These are phyloP conservation scores for Isaurus tuberculatus DNA, from an alignment of 92 coral and sea anemone genomes.

Conservation along the genomic window DNA sequence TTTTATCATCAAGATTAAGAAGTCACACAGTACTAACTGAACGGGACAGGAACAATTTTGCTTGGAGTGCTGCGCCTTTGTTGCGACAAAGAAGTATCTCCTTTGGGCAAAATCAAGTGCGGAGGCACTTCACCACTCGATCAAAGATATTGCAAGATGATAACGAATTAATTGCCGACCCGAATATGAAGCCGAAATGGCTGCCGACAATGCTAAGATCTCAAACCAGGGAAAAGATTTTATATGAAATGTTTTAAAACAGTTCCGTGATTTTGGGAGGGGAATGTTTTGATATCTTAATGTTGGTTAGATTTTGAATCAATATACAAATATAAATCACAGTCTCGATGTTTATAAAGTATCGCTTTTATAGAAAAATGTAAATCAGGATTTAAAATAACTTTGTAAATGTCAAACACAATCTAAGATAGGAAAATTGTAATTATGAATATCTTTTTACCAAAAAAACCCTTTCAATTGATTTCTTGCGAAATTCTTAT, in stretches of 20 bases:
- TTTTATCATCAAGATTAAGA: neutral
- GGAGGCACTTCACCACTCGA: slow-evolving; percentile 9
- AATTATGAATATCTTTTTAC: no score
- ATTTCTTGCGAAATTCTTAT: no score
- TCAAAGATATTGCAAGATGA: slow-evolving; percentile 37
- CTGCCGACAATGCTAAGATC: slow-evolving; percentile 26
- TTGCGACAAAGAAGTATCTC: neutral
- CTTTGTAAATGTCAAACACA: no score
- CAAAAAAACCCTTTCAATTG: no score
- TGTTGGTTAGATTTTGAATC: neutral
- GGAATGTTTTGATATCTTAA: no score
- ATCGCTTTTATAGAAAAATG: no score
- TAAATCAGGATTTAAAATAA: no score
- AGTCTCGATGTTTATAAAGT: no score
- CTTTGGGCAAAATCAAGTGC: neutral
- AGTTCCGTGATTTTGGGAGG: neutral
- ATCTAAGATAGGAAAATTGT: no score
- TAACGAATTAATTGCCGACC: slow-evolving; percentile 27
- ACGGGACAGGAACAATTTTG: neutral
- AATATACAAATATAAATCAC: no score
- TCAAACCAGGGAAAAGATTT: slow-evolving; percentile 10
- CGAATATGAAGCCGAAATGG: slow-evolving; percentile 38
- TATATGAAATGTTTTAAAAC: neutral
- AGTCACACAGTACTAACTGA: neutral
- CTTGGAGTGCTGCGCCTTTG: neutral